A percentile compares a stretch with the other conserved stretches of the same genome.
Evolutionary conservation across 2,888 invertebrate species (phyloP).

Genomic region (Hymenopus coronatus): DNA sequence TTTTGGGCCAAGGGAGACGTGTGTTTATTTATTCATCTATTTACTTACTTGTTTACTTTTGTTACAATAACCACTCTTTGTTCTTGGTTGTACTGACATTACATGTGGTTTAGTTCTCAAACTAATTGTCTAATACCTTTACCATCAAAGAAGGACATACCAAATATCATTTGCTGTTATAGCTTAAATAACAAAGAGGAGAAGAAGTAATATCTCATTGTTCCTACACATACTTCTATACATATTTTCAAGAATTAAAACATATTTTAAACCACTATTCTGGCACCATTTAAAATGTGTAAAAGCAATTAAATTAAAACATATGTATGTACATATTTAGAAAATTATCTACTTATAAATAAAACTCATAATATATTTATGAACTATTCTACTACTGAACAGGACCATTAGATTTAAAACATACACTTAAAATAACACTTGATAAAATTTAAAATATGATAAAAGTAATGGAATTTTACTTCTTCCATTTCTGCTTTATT

Average conservation of each 20-base stretch:
- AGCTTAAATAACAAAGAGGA: not conserved
- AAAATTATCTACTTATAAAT: not conserved
- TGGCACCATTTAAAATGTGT: not conserved
- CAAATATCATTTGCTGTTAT: not conserved
- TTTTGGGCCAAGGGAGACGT: too few relatives aligned
- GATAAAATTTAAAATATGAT: not conserved
- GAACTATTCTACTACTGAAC: not conserved
- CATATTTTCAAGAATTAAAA: not conserved
- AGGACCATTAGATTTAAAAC: not conserved
- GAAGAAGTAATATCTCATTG: not conserved
- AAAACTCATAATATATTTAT: not conserved
- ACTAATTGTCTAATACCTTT: not conserved
- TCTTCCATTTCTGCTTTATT: not conserved
- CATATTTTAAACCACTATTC: not conserved
- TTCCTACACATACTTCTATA: not conserved
- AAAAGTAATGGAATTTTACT: not conserved
- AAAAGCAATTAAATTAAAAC: not conserved
- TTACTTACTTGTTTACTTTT: not conserved
- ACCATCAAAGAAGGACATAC: not conserved
- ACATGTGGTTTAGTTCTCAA: too few relatives aligned
- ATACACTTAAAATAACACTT: not conserved
- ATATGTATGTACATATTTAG: not conserved
- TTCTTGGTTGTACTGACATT: not conserved
- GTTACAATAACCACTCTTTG: not conserved
- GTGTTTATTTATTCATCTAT: too few relatives aligned